Base-by-base conservation (phyloP, 2,113 vertebrate genomes). In the Urocitellus parryii region DNA sequence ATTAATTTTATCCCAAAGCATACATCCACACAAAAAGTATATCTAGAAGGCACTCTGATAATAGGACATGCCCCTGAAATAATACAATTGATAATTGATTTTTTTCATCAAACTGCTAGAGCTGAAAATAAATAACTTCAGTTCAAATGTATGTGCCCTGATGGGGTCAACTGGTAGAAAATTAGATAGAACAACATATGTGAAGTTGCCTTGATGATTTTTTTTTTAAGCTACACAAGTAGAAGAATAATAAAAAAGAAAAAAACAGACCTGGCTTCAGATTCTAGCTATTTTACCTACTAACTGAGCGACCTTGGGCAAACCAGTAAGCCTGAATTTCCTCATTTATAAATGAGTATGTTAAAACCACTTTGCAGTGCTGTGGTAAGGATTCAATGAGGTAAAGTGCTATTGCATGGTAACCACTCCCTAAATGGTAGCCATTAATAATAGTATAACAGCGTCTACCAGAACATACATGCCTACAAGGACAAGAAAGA, bases 41-140 rank as follows among this genome's bases (percentile, higher is more conserved):
- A 87, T 48, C 51, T 56, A 80, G 20, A 61, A 76, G 34, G 79
- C 32, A 76, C 70, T 67, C 12, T 70, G 34, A 90, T 76, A 88
- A 92, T 8, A 84, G 48, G 53, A 90, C 34, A 82, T 18, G 72
- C 14, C 4, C 12, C 32, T 24, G 53, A 90, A 89, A 87, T 39
- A 56, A 90, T n/a, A 22, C 24, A 88, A 73, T 68, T 39, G 63
- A 78, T 85, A 34, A 82, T 34, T 80, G 37, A n/a, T 34, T 88
- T 95, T 56, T 86, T 39, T 25, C 7, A 51, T 14, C 42, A 72
- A 82, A 56, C 22, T 37, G 93, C 65, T 91, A 27, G 94, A 86
- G 24, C n/a, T 93, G 27, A 95, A n/a, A 94, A 81, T 91, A 88
- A 94, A 70, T 80, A 80, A 2, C 16, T 84, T 65, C 58, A 45